Conservation (phyloP, 1,140 invertebrate species). For the Atta cephalotes region DNA sequence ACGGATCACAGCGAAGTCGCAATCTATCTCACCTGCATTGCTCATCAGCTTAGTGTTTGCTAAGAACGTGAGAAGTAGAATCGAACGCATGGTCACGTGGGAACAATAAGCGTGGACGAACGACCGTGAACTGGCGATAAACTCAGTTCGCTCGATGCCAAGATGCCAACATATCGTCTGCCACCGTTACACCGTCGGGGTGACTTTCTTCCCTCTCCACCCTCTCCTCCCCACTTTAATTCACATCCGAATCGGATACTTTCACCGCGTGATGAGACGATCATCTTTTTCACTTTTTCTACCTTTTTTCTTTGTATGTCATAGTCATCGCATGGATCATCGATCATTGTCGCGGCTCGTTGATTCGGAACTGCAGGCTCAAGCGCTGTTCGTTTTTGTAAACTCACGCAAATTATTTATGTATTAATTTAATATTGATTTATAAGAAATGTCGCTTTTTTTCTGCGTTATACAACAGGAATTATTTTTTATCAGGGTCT, state of each 20-base stretch:
- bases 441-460: neutral
- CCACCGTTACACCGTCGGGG: constrained; percentile 37
- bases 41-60: neutral
- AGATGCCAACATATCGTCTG: neutral
- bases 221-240: neutral
- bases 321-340: constrained; percentile 23
- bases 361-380: constrained; percentile 10
- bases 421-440: neutral
- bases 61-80: constrained; percentile 14
- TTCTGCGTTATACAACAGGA: neutral
- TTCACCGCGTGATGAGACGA: constrained; percentile 40
- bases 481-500: neutral
- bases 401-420: neutral
- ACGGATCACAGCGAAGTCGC: neutral
- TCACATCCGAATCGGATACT: constrained; percentile 21
- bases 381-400: neutral
- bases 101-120: constrained; percentile 47
- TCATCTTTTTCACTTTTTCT: constrained; percentile 9
- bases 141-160: constrained; percentile 59
- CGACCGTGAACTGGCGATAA: constrained; percentile 71
- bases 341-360: constrained; percentile 13
- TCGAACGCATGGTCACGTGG: constrained; percentile 46
- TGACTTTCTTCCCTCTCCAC: constrained; percentile 20
- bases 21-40: constrained; percentile 49
- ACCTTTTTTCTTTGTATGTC: neutral